These are phyloP conservation scores for Trachelus troglodyta DNA, from an alignment of 2,888 invertebrate species.

Conservation along the genomic window DNA sequence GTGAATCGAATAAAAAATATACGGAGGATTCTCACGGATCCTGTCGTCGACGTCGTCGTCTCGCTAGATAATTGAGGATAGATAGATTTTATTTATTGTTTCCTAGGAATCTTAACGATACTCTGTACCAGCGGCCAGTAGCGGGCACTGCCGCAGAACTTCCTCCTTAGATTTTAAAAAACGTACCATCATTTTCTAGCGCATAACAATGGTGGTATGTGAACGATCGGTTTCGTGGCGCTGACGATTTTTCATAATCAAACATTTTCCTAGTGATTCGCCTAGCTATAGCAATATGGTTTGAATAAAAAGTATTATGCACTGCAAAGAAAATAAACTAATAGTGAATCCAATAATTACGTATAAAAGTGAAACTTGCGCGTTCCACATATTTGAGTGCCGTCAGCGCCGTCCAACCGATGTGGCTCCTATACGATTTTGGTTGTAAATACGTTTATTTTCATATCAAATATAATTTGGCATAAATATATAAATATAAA, in stretches of 20 bases:
- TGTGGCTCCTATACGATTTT: conserved; percentile 15
- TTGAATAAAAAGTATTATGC: neutral
- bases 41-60: conserved; percentile 12
- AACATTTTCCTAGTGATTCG: conserved; percentile 11
- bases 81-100: conserved; percentile 66
- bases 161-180: conserved; percentile 43
- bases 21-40: neutral
- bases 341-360: neutral
- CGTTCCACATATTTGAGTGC: neutral
- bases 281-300: neutral
- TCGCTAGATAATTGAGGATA: conserved; percentile 49
- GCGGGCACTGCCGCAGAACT: conserved; percentile 58
- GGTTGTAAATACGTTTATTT: conserved; percentile 41
- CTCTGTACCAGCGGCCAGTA: conserved; percentile 56
- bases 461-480: conserved; percentile 22
- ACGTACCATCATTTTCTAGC: conserved; percentile 31
- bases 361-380: neutral
- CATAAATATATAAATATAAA: neutral
- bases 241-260: neutral
- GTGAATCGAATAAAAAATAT: conserved; percentile 41
- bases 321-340: neutral
- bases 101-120: conserved; percentile 50
- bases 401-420: neutral
- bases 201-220: conserved; percentile 13
- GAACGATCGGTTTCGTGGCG: neutral